A percentile compares a stretch with the other conserved stretches of the same genome.
phyloP scores from a whole-genome alignment of 2,888 invertebrate genomes.

The Tinea pellionella region DNA sequence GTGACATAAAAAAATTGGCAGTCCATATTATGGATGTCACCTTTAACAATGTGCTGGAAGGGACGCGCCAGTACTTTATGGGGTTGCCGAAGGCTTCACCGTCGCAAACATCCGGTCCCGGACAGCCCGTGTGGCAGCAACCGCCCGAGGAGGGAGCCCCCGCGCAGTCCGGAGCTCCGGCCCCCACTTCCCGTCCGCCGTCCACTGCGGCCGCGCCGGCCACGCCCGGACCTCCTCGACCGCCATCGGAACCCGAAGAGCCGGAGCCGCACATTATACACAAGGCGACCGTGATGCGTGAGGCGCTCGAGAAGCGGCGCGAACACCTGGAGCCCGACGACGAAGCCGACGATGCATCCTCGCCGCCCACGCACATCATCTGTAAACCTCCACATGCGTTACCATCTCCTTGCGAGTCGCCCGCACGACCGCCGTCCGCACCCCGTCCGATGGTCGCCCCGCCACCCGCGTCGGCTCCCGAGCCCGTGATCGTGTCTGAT shows the following conservation, averaged over 20 bases:
- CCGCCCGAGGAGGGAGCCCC: constrained; percentile 51
- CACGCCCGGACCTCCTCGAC: constrained; percentile 52
- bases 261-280: constrained; percentile 67
- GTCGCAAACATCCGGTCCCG: constrained; percentile 46
- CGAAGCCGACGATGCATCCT: constrained; percentile 44
- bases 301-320: constrained; percentile 59
- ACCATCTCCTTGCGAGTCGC: constrained; percentile 52
- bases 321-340: constrained; percentile 56
- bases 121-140: constrained; percentile 45
- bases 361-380: constrained; percentile 62
- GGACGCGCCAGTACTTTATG: constrained; percentile 86
- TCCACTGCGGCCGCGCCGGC: constrained; percentile 45
- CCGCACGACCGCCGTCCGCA: constrained; percentile 32
- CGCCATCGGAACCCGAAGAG: constrained; percentile 58
- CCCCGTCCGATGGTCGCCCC: constrained; percentile 18
- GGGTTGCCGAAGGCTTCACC: constrained; percentile 75
- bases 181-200: constrained; percentile 59
- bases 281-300: constrained; percentile 65
- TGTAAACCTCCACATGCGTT: constrained; percentile 49
- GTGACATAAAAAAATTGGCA: constrained; percentile 31
- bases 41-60: constrained; percentile 85
- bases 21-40: constrained; percentile 78
- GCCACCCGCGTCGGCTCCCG: constrained; percentile 26
- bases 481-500: constrained; percentile 18
- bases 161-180: constrained; percentile 52